A percentile compares a stretch with the other conserved stretches of the same genome.
These are phyloP conservation scores for Ditylenchus weischeri DNA, from an alignment of 2,888 invertebrate genomes.

Conservation along the genomic window DNA sequence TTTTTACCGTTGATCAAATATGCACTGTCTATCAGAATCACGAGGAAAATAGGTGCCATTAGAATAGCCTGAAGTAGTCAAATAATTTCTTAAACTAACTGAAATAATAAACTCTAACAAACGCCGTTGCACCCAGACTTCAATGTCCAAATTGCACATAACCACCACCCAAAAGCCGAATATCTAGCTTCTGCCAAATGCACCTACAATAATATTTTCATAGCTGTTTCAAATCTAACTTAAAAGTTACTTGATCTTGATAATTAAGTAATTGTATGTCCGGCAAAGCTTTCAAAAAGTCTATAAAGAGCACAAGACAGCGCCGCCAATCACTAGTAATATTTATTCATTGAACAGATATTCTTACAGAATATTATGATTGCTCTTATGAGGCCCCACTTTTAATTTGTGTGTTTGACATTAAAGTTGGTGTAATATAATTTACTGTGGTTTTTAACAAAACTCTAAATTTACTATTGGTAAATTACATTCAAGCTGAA, in stretches of 20 bases:
- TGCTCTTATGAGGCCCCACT: no score
- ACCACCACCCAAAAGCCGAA: slow-evolving; percentile 54
- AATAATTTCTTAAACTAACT: no score
- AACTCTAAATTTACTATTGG: no score
- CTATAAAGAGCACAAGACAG: slow-evolving; percentile 46
- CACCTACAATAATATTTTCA: no score
- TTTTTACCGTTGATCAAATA: slow-evolving; percentile 27
- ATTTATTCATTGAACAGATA: no score
- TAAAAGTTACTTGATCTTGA: background rate
- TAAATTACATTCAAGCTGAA: no score
- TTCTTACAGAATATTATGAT: no score
- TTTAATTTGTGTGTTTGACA: no score
- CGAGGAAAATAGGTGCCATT: slow-evolving; percentile 53
- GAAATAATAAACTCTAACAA: slow-evolving; percentile 11
- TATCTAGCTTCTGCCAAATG: slow-evolving; percentile 29
- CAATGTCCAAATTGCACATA: slow-evolving; percentile 47
- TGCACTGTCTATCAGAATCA: slow-evolving; percentile 25
- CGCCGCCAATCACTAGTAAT: slow-evolving; percentile 40
- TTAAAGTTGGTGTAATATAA: no score
- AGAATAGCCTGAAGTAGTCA: slow-evolving; percentile 34
- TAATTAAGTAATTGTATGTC: slow-evolving; percentile 41
- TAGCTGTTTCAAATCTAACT: no score
- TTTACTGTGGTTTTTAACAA: no score
- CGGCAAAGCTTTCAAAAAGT: slow-evolving; percentile 48
- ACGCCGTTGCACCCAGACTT: slow-evolving; percentile 41